Evolutionary conservation across 2,797 vertebrate genomes (phyloP).

Genomic region (Siniperca obscura): DNA sequence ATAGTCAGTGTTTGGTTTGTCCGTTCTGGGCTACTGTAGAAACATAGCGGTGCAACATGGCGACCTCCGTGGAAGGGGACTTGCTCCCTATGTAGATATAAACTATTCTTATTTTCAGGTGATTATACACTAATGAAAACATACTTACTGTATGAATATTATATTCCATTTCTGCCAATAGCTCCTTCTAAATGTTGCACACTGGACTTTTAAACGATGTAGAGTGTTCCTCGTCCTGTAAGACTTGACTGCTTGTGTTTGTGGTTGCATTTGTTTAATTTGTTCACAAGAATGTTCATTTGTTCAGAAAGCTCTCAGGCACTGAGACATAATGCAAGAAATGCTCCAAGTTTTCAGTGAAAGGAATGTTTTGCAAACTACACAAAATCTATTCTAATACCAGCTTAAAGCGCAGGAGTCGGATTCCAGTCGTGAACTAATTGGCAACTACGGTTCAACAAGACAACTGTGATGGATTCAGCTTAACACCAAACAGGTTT

Average conservation of each 20-base stretch:
- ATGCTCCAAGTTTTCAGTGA: neutral
- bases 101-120: too few species aligned
- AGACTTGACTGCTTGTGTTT: neutral
- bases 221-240: neutral
- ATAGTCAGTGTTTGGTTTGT: too few species aligned
- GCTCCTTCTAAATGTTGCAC: too few species aligned
- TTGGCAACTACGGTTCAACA: neutral
- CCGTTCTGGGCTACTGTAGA: too few species aligned
- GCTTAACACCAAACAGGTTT: slow-evolving; percentile 62
- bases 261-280: neutral
- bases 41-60: too few species aligned
- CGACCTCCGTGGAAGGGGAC: too few species aligned
- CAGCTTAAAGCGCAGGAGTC: slow-evolving; percentile 39
- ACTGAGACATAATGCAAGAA: neutral
- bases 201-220: neutral
- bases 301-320: neutral
- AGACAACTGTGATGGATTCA: slow-evolving; percentile 24
- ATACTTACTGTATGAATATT: too few species aligned
- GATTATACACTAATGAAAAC: too few species aligned
- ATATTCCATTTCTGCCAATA: too few species aligned
- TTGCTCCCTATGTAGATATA: too few species aligned
- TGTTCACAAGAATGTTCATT: neutral
- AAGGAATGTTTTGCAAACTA: slow-evolving; percentile 22
- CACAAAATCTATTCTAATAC: slow-evolving; percentile 24
- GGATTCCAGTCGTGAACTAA: slow-evolving; percentile 42